phyloP scores from a whole-genome alignment of 1,140 invertebrate species.

The Ceratosolen solmsi region DNA sequence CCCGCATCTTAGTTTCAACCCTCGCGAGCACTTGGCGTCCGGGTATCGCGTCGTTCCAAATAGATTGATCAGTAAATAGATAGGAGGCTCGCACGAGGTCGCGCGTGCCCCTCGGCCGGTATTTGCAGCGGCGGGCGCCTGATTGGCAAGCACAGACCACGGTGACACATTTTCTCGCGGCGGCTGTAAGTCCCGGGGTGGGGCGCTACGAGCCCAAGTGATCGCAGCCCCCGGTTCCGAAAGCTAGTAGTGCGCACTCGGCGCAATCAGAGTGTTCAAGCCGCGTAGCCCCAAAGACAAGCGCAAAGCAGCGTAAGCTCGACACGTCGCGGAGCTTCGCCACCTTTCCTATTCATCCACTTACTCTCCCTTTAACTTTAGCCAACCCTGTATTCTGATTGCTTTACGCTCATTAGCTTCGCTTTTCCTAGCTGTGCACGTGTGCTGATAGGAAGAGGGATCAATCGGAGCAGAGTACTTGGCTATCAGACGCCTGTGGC shows the following conservation, averaged over 20 bases:
- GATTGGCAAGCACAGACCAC: conserved; percentile 41
- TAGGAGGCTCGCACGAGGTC: conserved; percentile 59
- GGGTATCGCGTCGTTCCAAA: conserved; percentile 64
- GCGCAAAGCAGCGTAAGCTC: conserved; percentile 16
- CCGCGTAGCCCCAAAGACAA: background rate
- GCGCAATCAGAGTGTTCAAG: conserved; percentile 3
- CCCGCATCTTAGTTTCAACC: background rate
- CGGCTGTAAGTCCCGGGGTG: background rate
- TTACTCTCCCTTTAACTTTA: no score
- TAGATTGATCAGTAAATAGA: conserved; percentile 74
- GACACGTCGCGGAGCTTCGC: conserved; percentile 3
- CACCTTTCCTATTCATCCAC: background rate
- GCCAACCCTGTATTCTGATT: no score
- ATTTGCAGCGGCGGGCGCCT: conserved; percentile 62
- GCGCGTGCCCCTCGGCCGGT: conserved; percentile 50
- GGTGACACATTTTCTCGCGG: conserved; percentile 8
- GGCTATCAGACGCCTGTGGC: background rate
- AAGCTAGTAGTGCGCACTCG: conserved; percentile 3
- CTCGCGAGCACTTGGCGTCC: background rate
- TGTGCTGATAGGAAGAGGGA: no score
- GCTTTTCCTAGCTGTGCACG: no score
- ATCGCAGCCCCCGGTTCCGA: conserved; percentile 55
- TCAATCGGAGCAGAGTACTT: no score
- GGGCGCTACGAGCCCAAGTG: background rate
- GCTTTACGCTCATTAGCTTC: no score